Conservation (phyloP, 2,888 invertebrate species). For the Stenichneumon culpator region DNA sequence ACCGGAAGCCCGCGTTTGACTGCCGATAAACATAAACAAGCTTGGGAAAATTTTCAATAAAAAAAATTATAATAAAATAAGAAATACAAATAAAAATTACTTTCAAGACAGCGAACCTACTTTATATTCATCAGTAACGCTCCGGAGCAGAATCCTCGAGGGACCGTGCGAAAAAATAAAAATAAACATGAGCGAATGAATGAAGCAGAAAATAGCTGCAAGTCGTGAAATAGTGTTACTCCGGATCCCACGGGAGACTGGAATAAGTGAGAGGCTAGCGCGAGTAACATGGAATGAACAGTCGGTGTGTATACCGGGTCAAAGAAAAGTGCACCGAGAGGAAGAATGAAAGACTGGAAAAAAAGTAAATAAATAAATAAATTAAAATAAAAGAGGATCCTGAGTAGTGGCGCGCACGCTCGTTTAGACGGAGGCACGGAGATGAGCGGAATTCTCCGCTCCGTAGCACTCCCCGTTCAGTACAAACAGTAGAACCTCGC, state of each 20-base stretch:
- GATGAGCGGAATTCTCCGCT: conserved; percentile 17
- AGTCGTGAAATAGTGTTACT: not conserved
- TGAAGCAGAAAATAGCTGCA: not conserved
- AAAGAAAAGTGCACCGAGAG: not conserved
- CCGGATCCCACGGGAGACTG: not conserved
- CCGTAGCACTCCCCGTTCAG: not conserved
- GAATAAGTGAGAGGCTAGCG: not conserved
- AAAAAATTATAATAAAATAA: no score
- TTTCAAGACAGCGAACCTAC: no score
- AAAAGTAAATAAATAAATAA: conserved; percentile 7
- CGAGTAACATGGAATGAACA: not conserved
- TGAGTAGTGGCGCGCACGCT: not conserved
- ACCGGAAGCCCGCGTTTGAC: no score
- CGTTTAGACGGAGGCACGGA: conserved; percentile 24
- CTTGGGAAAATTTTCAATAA: no score
- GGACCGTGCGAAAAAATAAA: not conserved
- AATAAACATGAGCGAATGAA: not conserved
- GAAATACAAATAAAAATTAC: no score
- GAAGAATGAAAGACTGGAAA: not conserved
- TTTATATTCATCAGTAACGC: no score
- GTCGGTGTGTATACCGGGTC: not conserved
- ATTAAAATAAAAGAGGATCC: conserved; percentile 7
- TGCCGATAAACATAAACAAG: no score
- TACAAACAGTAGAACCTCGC: no score
- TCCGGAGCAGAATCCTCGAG: no score